Base-by-base conservation (phyloP, 2,797 vertebrate genomes). In the Periparus ater region DNA sequence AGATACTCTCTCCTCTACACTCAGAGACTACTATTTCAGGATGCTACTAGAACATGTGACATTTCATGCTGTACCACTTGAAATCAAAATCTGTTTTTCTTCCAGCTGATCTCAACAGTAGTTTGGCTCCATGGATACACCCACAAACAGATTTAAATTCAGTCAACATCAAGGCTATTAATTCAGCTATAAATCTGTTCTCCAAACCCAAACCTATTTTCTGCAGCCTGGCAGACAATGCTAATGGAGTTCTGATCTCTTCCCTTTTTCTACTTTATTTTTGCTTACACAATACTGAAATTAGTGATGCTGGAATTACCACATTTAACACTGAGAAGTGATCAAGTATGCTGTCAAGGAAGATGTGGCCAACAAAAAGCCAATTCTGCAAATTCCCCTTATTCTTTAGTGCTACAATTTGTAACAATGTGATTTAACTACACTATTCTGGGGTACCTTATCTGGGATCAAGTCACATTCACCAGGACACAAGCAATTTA, bases 21-120 rank as follows among this genome's bases (percentile, higher is more conserved):
- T 38, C 4, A 65, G 10, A 66, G 71, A 62, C 58, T 83, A 26
- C 96, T 94, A 95, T 95, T 96, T 91, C 79, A 76, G 77, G 77
- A 85, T 55, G 55, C 77, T 80, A 47, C 78, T 70, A 74, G 93
- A 92, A 89, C 58, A 88, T 40, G 36, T 85, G 92, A 94, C 85
- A 96, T 93, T 94, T 93, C 79, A 63, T 91, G 88, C 81, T 85
- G 25, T 51, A 94, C 17, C 71, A 62, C 22, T 87, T 75, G 55
- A 94, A 95, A 95, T 65, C 40, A 90, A 81, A 93, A 91, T 78
- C 47, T 85, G 88, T 5, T 63, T 6, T 51, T 86, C 62, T 91
- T 78, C 73, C 91, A 93, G 51, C 53, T 86, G 66, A 96, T 78
- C 22, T 73, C 82, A 89, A 89, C 51, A 51, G 61, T 26, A 78